These are phyloP conservation scores for Thera obeliscata DNA, from an alignment of 2,888 invertebrate genomes.

Conservation along the genomic window DNA sequence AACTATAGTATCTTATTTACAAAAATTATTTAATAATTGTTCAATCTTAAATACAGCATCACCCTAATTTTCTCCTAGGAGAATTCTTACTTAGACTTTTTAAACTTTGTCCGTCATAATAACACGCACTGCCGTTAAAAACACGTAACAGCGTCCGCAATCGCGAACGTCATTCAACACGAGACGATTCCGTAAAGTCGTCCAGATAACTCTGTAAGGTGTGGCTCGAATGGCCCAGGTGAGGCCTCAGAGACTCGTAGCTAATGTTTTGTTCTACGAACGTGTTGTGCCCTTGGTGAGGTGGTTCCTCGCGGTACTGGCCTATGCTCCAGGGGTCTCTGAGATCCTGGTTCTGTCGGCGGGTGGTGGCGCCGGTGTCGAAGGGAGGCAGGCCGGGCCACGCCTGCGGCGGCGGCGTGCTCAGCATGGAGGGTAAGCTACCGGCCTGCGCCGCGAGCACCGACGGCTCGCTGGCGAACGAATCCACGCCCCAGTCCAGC, in stretches of 20 bases:
- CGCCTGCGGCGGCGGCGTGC: conserved; percentile 67
- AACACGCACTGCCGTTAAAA: conserved; percentile 30
- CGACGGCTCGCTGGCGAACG: conserved; percentile 54
- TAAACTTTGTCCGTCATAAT: conserved; percentile 44
- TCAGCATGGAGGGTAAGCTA: conserved; percentile 60
- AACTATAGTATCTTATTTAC: conserved; percentile 81
- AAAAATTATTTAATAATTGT: conserved; percentile 74
- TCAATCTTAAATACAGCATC: conserved; percentile 66
- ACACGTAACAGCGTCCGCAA: conserved; percentile 34
- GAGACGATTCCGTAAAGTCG: conserved; percentile 72
- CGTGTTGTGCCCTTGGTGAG: conserved; percentile 67
- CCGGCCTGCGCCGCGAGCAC: conserved; percentile 52
- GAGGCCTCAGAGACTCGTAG: conserved; percentile 69
- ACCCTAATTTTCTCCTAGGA: conserved; percentile 49
- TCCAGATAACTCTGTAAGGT: conserved; percentile 68
- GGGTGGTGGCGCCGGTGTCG: conserved; percentile 51
- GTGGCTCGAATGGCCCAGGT: conserved; percentile 58
- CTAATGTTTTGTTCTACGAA: conserved; percentile 73
- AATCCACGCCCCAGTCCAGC: conserved; percentile 66
- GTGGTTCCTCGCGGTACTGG: conserved; percentile 74
- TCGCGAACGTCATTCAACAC: conserved; percentile 70
- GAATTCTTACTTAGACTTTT: conserved; percentile 26
- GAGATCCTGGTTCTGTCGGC: conserved; percentile 58
- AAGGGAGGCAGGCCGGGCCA: conserved; percentile 70
- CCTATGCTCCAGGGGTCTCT: conserved; percentile 74